A percentile compares a stretch with the other conserved stretches of the same genome.
Conservation (phyloP, 92 coral and sea anemone genomes). For the Zoanthus solanderi region DNA sequence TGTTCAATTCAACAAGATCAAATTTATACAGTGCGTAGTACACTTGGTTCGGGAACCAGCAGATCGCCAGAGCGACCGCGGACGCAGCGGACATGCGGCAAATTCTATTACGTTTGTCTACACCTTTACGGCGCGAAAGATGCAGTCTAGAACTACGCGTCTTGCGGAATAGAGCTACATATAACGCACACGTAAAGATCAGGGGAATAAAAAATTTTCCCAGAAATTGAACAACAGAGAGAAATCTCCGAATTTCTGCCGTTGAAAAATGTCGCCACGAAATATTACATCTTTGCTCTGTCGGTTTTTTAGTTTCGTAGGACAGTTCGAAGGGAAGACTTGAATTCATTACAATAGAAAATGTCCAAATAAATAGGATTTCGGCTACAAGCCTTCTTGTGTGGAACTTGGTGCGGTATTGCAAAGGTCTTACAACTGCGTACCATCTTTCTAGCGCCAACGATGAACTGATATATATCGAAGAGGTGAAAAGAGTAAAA, state of each 20-base stretch:
- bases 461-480: constrained; percentile 64
- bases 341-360: constrained; percentile 45
- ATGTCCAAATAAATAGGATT: constrained; percentile 48
- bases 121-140: constrained; percentile 52
- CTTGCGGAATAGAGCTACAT: constrained; percentile 47
- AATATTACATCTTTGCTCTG: constrained; percentile 55
- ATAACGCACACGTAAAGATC: constrained; percentile 55
- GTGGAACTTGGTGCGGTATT: constrained; percentile 68
- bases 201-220: constrained; percentile 64
- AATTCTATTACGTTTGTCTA: constrained; percentile 48
- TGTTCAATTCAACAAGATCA: constrained; percentile 64
- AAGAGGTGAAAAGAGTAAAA: constrained; percentile 57
- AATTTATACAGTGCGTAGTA: constrained; percentile 62
- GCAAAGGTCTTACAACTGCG: constrained; percentile 66
- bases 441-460: constrained; percentile 74
- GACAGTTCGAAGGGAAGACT: constrained; percentile 55
- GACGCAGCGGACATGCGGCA: constrained; percentile 71
- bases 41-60: constrained; percentile 73
- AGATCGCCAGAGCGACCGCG: constrained; percentile 49
- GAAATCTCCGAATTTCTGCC: constrained; percentile 7
- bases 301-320: constrained; percentile 31
- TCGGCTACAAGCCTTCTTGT: constrained; percentile 53
- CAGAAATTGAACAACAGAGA: constrained; percentile 58
- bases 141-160: constrained; percentile 42
- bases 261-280: constrained; percentile 39